Conservation (phyloP, 2,797 vertebrate species). For the Arctocebus calabarensis region DNA sequence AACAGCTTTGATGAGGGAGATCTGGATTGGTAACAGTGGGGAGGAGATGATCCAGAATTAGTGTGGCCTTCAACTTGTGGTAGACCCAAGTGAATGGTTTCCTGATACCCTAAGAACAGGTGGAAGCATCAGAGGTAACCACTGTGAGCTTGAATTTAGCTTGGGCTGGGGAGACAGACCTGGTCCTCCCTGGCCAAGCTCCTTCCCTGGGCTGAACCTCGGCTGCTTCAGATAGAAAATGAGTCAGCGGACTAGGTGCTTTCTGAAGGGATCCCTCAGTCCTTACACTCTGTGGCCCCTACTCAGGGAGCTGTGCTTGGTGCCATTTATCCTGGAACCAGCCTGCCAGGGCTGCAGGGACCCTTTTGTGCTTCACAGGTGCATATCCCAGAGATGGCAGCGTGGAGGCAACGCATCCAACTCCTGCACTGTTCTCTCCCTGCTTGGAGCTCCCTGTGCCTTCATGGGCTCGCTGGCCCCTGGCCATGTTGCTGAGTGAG, state of each 20-base stretch:
- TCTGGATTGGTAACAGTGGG: background rate
- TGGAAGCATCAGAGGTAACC: background rate
- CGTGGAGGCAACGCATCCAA: slow-evolving; percentile 97
- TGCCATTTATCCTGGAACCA: background rate
- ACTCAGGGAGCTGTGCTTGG: accelerated
- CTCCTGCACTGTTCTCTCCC: slow-evolving; percentile 94
- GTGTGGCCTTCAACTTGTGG: background rate
- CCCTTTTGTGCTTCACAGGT: slow-evolving; percentile 87
- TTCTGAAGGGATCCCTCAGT: background rate
- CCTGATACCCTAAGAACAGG: background rate
- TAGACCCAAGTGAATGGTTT: background rate
- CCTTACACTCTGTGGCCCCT: background rate
- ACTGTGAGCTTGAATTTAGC: background rate
- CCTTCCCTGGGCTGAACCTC: background rate
- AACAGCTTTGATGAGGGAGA: background rate
- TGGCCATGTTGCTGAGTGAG: slow-evolving; percentile 94
- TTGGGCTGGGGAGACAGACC: background rate
- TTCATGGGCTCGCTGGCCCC: slow-evolving; percentile 95
- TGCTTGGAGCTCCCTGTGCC: slow-evolving; percentile 92
- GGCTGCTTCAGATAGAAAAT: background rate
- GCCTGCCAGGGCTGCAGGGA: background rate
- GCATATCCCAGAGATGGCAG: slow-evolving; percentile 96
- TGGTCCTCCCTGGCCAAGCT: background rate
- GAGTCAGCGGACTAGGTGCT: background rate
- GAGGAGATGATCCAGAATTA: background rate